A percentile compares a stretch with the other conserved stretches of the same genome.
Evolutionary conservation across 2,797 vertebrate species (phyloP).

Genomic region (Takifugu rubripes): DNA sequence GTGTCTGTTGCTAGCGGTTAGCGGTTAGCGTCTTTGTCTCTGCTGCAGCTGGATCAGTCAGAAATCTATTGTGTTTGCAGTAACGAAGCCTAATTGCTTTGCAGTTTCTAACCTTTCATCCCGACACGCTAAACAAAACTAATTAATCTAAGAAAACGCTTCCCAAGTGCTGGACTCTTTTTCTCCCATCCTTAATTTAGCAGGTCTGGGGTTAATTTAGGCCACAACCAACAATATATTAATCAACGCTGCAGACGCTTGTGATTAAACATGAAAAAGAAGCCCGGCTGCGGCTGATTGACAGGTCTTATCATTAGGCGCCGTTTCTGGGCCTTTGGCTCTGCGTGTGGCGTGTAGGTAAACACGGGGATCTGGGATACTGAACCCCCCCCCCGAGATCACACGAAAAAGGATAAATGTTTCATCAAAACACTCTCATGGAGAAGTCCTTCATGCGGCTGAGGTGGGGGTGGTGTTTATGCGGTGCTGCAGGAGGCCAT

Average conservation of each 20-base stretch:
- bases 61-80: not conserved
- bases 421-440: not conserved
- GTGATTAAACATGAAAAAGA: conserved; percentile 25
- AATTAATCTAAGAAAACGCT: conserved; percentile 14
- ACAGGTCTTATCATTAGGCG: conserved; percentile 46
- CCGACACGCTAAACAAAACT: not conserved
- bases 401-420: too few relatives aligned
- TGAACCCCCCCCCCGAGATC: conserved; percentile 3
- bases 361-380: conserved; percentile 23
- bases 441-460: not conserved
- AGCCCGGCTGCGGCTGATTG: conserved; percentile 40
- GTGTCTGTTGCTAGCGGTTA: not conserved
- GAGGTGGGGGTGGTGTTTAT: too few relatives aligned
- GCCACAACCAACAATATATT: conserved; percentile 14
- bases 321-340: conserved; percentile 3
- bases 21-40: not conserved
- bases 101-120: conserved; percentile 10
- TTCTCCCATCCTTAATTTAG: conserved; percentile 19
- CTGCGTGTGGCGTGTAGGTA: conserved; percentile 16
- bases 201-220: conserved; percentile 20
- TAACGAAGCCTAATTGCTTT: not conserved
- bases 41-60: conserved; percentile 3
- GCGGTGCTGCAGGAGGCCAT: too few relatives aligned
- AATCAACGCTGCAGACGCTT: conserved; percentile 15
- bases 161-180: conserved; percentile 34